Base-by-base conservation (phyloP, 2,888 invertebrate genomes). In the Epinotia demarniana region DNA sequence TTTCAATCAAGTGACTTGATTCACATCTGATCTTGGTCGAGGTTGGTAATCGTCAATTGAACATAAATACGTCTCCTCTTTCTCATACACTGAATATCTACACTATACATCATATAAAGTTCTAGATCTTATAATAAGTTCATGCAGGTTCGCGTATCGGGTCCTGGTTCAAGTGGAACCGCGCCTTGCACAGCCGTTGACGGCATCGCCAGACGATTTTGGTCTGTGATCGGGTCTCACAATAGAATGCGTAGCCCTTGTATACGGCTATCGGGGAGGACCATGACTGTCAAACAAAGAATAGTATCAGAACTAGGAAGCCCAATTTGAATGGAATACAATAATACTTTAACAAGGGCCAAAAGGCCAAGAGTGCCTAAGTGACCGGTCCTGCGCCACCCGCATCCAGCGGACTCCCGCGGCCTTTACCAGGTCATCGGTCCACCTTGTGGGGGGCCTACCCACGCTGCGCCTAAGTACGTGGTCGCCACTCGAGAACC, bases 121-220 rank as follows among this genome's bases (percentile, higher is more conserved):
- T 49, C 16, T 62, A 63, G n/a, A 67, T 62, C 16, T 53, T 33
- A 49, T 39, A 33, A 33, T 58, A 72, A 27, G 18, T n/a, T 64
- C 19, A 11, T 75, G 74, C 27, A 27, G 4, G 58, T 49, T n/a
- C 13, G n/a, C 1, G 18, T 63, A 57, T 18, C 68, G 73, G 33
- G 58, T 60, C 1, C 8, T 39, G 57, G 9, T 63, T 18, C 18
- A 57, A 33, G 49, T 74, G 70, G 3, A 74, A n/a, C 16, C 74
- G 69, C 12, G 69, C 69, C 13, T 58, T 58, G 64, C 70, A 74
- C 11, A 0, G 3, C 0, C 63, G 18, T 2, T 6, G n/a, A 49
- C 74, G 63, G n/a, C 74, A 74, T 0, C 74, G 63, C 74, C 74
- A 74, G 2, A 74, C 63, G 0, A 19, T 18, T 63, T 75, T 75